Conservation (phyloP, 2,797 vertebrate genomes). For the Danio albolineatus region DNA sequence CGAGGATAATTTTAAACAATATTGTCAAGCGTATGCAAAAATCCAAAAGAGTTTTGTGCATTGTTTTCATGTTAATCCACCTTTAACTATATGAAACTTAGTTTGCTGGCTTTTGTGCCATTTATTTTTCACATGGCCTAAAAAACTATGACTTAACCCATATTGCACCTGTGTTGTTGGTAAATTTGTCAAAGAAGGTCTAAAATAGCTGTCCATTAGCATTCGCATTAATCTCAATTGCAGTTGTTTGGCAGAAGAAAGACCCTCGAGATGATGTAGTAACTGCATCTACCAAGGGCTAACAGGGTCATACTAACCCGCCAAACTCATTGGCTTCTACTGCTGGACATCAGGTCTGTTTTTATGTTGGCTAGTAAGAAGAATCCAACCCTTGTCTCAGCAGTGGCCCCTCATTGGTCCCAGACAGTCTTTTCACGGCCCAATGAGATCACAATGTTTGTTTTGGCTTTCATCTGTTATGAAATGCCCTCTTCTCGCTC, state of each 20-base stretch:
- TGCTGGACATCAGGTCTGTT: slow-evolving; percentile 20
- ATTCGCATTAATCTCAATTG: background rate
- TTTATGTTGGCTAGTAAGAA: slow-evolving; percentile 7
- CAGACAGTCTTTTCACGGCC: slow-evolving; percentile 21
- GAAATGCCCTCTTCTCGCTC: slow-evolving; percentile 32
- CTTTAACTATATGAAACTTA: no score
- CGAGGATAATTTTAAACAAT: no score
- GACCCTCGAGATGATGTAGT: background rate
- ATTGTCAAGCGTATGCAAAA: no score
- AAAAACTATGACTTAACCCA: no score
- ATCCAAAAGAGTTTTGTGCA: no score
- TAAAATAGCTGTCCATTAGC: background rate
- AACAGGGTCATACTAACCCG: background rate
- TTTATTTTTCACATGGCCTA: no score
- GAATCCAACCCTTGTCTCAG: slow-evolving; percentile 2
- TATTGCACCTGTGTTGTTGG: no score
- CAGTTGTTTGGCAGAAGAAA: background rate
- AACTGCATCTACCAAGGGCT: background rate
- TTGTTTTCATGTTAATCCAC: no score
- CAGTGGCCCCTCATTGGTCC: slow-evolving; percentile 14
- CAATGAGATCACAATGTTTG: slow-evolving; percentile 27
- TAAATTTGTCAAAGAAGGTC: background rate
- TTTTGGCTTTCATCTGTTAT: slow-evolving; percentile 29
- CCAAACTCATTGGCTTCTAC: slow-evolving; percentile 4
- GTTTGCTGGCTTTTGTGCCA: no score